Evolutionary conservation across 2,113 vertebrate species (phyloP).

Genomic region (Furnarius figulus): DNA sequence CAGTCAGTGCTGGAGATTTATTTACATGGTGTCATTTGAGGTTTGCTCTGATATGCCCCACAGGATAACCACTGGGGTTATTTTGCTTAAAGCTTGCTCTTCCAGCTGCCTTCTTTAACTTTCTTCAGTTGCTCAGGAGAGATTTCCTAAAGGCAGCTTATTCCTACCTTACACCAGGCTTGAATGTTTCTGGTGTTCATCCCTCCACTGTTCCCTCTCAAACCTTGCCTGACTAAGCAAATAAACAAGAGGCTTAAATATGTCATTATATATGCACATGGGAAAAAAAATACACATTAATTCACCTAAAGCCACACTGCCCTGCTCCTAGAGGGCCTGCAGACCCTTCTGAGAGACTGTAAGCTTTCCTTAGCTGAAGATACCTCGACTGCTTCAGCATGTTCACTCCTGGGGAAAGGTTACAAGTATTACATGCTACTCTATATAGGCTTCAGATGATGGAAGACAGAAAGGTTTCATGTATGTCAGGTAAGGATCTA

Average conservation of each 20-base stretch:
- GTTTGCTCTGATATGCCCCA: not conserved
- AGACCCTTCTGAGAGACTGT: not conserved
- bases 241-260: not conserved
- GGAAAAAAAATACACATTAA: not conserved
- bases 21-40: slow-evolving; percentile 32
- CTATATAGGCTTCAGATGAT: not conserved
- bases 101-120: slow-evolving; percentile 1
- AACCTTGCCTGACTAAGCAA: not conserved
- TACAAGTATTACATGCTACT: not conserved
- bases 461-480: not conserved
- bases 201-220: not conserved
- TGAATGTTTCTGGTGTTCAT: not conserved
- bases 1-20: not conserved
- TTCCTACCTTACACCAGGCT: not conserved
- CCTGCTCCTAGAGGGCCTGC: not conserved
- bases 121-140: not conserved
- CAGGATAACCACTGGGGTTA: not conserved
- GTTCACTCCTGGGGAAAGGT: not conserved
- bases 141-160: not conserved
- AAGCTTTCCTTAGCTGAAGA: not conserved
- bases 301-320: not conserved
- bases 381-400: not conserved
- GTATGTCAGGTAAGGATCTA: not conserved
- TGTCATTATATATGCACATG: not conserved
- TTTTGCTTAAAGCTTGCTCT: not conserved